Evolutionary conservation across 2,797 vertebrate genomes (phyloP), one percentile per base, ranked within the genome.

Genomic region (Peromyscus attwateri): DNA sequence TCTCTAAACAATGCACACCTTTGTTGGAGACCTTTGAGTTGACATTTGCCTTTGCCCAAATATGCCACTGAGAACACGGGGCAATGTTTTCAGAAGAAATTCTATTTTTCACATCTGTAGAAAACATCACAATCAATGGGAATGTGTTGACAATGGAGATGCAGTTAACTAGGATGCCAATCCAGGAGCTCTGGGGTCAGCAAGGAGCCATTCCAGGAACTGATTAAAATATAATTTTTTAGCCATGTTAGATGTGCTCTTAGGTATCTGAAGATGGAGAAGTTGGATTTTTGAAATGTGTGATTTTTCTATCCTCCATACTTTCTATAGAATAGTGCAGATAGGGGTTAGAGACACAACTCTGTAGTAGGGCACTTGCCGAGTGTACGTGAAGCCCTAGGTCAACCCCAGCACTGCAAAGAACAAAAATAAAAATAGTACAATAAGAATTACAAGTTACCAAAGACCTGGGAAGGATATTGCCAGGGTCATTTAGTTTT

Each of bases 31-130:
- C 96, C 96, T 98, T 95, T 96, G 96, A 73, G 90, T 94, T 95
- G 97, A 97, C 95, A 97, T 98, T 97, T 98, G 92, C 94, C 91
- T 97, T 92, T 95, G 88, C 92, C 96, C 95, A 97, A 95, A 95
- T 97, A 96, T 89, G 37, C 90, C 17, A 0, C 88, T 89, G 92
- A 96, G 79, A 93, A 89, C 73, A 89, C 60, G 83, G 89, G 70
- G n/a, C 43, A 77, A 87, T 80, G 49, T 93, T 96, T 96, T 93
- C 75, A 85, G 95, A 92, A 92, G 79, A 87, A 96, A 97, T 97
- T 4, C 62, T 79, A 8, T 94, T 96, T 97, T 75, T 23, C 77
- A 80, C 85, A 93, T 83, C 57, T 89, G 89, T 60, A 84, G 68
- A 93, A 96, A 92, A 85, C 29, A 91, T 60, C 57, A 79, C 62